Base-by-base conservation (phyloP, 2,797 vertebrate species). In the Chelmon rostratus region DNA sequence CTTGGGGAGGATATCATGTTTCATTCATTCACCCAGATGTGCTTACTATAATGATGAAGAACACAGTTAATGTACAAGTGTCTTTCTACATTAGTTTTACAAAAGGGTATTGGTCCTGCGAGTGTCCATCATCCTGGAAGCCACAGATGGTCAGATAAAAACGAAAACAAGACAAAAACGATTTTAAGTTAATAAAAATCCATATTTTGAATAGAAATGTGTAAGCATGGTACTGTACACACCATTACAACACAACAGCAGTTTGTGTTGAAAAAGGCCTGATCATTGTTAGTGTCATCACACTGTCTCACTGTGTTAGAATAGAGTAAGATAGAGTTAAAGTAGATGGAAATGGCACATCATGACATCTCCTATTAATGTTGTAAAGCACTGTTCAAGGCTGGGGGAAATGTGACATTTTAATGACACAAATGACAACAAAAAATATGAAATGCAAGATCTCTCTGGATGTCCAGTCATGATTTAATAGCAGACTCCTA, bases 261-360 rank as follows among this genome's bases (percentile, higher is more conserved):
- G 82, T 86, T 57, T 68, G 73, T 81, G 83, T 73, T 77, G 89
- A 85, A 89, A 92, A 90, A 86, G 83, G 19, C 52, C 75, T 81
- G 77, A 88, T 81, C 53, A 46, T 38, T 49, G 23, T 68, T 63
- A 62, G 76, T 84, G 68, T 65, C 46, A 28, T 62, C 23, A 72
- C 59, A 6, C 49, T 19, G 11, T 49, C 53, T 38, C 53, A 31
- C 23, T 70, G 15, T 37, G 8, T 64, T 3, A 40, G 56, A 8
- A 40, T 42, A 1, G 12, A 2, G 40, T 4, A 28, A 28, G 28
- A 28, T 42, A 42, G 40, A 42, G 40, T 13, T 42, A 42, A 13
- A 66, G 44, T 31, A 37, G 19, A 73, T 52, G 53, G 35, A 50
- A 63, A 68, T 31, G 25, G 21, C 23, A 73, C 19, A 53, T 64